Percentiles rank a stretch among this genome's conserved stretches.
Evolutionary conservation across 2,113 vertebrate genomes (phyloP).

Genomic region (Lophochroa leadbeateri): DNA sequence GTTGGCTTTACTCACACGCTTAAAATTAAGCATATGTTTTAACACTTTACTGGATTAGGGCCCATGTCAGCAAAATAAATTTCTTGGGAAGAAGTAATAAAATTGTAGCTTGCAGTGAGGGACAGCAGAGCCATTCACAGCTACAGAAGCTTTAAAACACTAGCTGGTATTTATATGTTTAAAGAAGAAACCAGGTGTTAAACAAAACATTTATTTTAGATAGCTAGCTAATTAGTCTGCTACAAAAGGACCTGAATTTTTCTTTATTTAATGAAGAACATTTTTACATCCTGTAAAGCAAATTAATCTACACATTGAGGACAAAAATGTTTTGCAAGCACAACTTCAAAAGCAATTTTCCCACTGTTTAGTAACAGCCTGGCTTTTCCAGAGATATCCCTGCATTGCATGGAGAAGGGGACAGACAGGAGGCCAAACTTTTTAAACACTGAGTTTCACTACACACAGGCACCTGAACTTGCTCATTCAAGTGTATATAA

Average conservation of each 20-base stretch:
- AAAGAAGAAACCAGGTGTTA: conserved; percentile 52
- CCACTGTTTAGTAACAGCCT: background rate
- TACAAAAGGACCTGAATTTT: background rate
- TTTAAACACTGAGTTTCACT: background rate
- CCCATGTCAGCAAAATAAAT: conserved; percentile 67
- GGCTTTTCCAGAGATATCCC: background rate
- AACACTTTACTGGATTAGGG: conserved; percentile 56
- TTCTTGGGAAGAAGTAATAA: conserved; percentile 63
- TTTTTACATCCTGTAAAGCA: background rate
- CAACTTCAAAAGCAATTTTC: background rate
- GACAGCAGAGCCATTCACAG: conserved; percentile 63
- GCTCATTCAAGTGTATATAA: background rate
- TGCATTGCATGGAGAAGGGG: background rate
- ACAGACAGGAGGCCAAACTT: background rate
- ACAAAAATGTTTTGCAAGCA: background rate
- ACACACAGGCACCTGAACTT: background rate
- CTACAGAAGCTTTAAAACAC: conserved; percentile 51
- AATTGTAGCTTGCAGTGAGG: conserved; percentile 21
- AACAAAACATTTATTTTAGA: conserved; percentile 57
- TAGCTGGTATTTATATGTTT: conserved; percentile 58
- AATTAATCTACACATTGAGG: background rate
- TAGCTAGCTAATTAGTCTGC: conserved; percentile 42
- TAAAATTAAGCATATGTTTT: conserved; percentile 62
- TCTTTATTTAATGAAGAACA: background rate
- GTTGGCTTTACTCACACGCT: background rate